Evolutionary conservation across 2,888 invertebrate genomes (phyloP), one percentile per base, ranked within the genome.

Genomic region (Fragum fragum): DNA sequence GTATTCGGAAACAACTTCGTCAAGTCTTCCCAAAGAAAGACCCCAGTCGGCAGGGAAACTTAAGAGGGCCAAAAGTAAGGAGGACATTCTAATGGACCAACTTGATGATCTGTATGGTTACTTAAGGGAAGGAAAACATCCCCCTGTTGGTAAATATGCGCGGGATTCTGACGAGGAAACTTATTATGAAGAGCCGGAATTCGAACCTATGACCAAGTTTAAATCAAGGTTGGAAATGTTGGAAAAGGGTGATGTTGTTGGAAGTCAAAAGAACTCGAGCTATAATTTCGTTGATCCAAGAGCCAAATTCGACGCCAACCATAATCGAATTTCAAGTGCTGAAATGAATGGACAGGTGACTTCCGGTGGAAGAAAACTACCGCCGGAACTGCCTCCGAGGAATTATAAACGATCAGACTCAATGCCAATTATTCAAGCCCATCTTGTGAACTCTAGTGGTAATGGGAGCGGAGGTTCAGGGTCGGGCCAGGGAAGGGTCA

Each of bases 51-150:
- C 74, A 5, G 78, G 77, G 57, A 59, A 75, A 32, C 79, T 88
- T 32, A 87, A 88, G 70, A 84, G 90, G 14, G 88, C 92, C 6
- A 89, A 85, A 55, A 91, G 93, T 23, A 97, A 97, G 93, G 98
- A 98, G 92, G 98, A 98, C 95, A 85, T 92, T 26, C 85, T 94
- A 18, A 91, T 93, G 82, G 98, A 98, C 90, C 98, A 99, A 95
- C 98, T 99, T 89, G 98, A 99, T 95, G 98, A 98, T 95, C 98
- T 99, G 87, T 99, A 99, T 94, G 98, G 98, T 94, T 99, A 98
- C 94, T 98, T 99, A 0, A 96, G 98, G 84, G 98, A 98, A 0
- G 97, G 98, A 89, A 98, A 98, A 71, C 98, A 98, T 1, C 95
- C 98, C 36, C 97, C 97, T 36, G 88, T 90, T 88, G 94, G 90